These are phyloP conservation scores for Chaenocephalus aceratus DNA, from an alignment of 2,113 vertebrate genomes.

Conservation along the genomic window DNA sequence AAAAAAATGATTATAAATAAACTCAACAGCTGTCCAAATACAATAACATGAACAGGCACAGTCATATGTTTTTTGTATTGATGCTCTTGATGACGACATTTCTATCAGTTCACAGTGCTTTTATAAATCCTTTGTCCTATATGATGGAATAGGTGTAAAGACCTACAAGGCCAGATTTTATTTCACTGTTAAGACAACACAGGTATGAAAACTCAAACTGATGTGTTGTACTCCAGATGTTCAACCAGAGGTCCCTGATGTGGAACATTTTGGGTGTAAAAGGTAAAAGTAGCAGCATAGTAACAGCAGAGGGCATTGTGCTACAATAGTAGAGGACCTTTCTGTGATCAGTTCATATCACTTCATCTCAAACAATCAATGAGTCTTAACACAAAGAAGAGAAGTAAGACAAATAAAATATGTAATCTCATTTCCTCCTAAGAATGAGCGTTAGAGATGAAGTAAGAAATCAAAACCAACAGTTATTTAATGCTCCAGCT, in stretches of 20 bases:
- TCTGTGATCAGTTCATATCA: no score
- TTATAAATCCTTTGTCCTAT: not conserved
- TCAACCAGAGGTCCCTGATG: not conserved
- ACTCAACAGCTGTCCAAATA: no score
- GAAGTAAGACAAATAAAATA: no score
- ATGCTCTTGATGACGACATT: not conserved
- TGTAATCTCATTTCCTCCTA: no score
- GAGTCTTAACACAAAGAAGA: no score
- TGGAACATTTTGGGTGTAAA: not conserved
- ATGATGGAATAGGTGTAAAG: not conserved
- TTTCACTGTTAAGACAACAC: not conserved
- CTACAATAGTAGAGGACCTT: slow-evolving; percentile 3
- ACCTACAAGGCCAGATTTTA: not conserved
- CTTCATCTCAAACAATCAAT: no score
- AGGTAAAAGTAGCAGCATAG: not conserved
- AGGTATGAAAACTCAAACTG: not conserved
- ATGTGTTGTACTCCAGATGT: not conserved
- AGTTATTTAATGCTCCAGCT: no score
- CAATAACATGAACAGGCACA: no score
- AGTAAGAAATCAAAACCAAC: no score
- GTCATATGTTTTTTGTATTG: not conserved
- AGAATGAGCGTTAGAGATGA: no score
- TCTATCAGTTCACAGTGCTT: not conserved
- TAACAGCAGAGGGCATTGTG: slow-evolving; percentile 64
- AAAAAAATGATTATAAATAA: not conserved